Conservation (phyloP, 2,888 invertebrate genomes). For the Dryococelus australis region DNA sequence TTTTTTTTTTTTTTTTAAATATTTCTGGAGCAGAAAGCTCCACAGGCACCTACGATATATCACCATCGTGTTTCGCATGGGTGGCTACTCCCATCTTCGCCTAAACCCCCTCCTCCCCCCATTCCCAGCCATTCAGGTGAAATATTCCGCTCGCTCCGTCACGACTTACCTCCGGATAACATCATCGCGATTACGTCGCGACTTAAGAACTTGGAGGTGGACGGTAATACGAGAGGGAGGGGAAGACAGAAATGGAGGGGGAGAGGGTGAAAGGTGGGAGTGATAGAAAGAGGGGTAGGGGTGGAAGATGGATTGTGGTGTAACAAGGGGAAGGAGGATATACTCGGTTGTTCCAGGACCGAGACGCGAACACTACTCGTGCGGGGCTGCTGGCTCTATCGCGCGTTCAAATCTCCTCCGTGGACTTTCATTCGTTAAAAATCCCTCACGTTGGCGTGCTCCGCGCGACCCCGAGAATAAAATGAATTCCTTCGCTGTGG, state of each 20-base stretch:
- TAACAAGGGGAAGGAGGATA: too few species aligned
- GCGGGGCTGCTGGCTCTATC: neutral
- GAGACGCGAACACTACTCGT: neutral
- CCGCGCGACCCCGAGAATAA: neutral
- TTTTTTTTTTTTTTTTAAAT: neutral
- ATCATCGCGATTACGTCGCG: neutral
- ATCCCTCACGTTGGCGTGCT: neutral
- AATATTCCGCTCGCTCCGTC: neutral
- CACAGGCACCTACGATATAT: neutral
- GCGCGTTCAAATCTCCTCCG: constrained; percentile 8
- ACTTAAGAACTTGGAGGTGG: too few species aligned
- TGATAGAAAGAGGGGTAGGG: too few species aligned
- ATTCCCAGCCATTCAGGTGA: neutral
- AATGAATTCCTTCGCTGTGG: neutral
- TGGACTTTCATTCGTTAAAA: neutral
- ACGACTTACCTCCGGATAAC: neutral
- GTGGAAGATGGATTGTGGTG: too few species aligned
- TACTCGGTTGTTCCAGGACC: too few species aligned
- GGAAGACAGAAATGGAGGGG: neutral
- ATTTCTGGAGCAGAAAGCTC: neutral
- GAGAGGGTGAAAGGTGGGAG: too few species aligned
- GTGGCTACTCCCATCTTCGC: neutral
- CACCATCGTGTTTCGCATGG: neutral
- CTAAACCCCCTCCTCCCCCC: too few species aligned
- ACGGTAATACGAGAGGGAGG: neutral